Percentiles rank a stretch among this genome's conserved stretches.
These are phyloP conservation scores for Eriocheir sinensis DNA, from an alignment of 1,140 invertebrate species.

Conservation along the genomic window DNA sequence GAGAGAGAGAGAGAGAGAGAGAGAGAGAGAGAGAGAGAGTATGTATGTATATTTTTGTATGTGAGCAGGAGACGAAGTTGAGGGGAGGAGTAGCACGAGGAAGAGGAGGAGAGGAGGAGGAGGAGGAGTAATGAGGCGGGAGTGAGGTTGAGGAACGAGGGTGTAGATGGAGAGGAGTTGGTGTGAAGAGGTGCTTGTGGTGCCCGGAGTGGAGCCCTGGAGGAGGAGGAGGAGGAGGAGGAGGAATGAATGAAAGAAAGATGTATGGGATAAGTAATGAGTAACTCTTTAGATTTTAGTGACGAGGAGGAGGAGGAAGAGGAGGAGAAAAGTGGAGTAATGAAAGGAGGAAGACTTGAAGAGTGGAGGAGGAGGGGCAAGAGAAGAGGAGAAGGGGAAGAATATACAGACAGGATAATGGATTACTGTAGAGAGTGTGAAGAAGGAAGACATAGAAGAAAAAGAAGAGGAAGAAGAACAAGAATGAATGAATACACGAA, in stretches of 20 bases:
- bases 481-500: too few species aligned
- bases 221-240: background rate
- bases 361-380: too few species aligned
- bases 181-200: slow-evolving; percentile 20
- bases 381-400: background rate
- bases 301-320: background rate
- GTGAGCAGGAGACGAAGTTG: too few species aligned
- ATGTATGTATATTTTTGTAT: too few species aligned
- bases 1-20: too few species aligned
- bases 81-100: background rate
- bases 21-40: too few species aligned
- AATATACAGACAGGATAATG: background rate
- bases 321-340: background rate
- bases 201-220: background rate
- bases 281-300: too few species aligned
- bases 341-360: background rate
- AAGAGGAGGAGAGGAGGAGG: background rate
- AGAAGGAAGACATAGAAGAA: background rate
- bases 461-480: too few species aligned
- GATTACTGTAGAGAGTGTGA: background rate
- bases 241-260: background rate
- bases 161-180: slow-evolving; percentile 22
- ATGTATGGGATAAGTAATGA: too few species aligned
- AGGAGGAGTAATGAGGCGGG: background rate
- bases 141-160: background rate